A percentile compares a stretch with the other conserved stretches of the same genome.
Evolutionary conservation across 2,797 vertebrate genomes (phyloP).

Genomic region (Acanthornis magna): DNA sequence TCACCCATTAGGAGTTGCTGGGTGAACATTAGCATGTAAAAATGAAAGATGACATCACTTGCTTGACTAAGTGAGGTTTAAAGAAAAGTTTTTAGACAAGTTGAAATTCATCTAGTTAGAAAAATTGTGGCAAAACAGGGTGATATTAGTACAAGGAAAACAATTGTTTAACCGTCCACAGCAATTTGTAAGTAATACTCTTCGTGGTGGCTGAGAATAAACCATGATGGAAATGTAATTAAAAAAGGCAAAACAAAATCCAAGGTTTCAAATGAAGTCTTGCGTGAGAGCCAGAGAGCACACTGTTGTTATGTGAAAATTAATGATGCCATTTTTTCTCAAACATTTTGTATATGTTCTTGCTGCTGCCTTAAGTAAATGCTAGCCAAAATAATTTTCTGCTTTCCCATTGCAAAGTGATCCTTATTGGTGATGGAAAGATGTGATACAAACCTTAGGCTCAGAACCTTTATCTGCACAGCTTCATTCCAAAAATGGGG

Average conservation of each 20-base stretch:
- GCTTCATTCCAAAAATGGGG: background rate
- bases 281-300: background rate
- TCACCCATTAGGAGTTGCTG: background rate
- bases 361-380: background rate
- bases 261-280: background rate
- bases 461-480: background rate
- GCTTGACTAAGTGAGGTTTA: background rate
- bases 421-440: background rate
- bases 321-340: background rate
- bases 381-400: background rate
- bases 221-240: background rate
- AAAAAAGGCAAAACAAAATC: background rate
- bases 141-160: background rate
- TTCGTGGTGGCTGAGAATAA: background rate
- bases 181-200: background rate
- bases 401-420: background rate
- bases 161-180: background rate
- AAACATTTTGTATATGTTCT: background rate
- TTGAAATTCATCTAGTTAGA: conserved; percentile 12
- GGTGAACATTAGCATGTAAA: background rate
- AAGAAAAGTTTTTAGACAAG: background rate
- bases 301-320: background rate
- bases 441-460: background rate
- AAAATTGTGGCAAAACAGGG: background rate
- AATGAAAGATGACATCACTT: background rate